Conservation (phyloP, 2,113 vertebrate genomes). For the Acrocephalus kingi region DNA sequence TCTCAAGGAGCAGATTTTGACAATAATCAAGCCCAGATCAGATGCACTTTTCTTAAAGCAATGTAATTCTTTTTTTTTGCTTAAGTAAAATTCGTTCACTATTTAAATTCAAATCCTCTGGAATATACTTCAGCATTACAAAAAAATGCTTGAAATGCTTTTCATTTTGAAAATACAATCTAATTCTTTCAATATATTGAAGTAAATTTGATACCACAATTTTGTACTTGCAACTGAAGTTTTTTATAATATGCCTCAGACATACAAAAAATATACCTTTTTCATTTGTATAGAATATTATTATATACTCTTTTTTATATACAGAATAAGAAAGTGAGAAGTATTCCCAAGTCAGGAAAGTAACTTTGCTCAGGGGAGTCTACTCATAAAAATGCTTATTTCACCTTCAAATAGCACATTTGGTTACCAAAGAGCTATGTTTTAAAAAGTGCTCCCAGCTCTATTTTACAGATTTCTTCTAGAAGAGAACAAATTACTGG, state of each 20-base stretch:
- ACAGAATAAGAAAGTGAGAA: background rate
- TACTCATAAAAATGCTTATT: background rate
- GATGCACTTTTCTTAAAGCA: background rate
- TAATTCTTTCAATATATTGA: background rate
- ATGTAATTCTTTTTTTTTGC: background rate
- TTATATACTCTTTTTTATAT: background rate
- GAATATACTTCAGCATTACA: background rate
- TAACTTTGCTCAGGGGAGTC: background rate
- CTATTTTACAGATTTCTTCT: background rate
- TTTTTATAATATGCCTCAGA: background rate
- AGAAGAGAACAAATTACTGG: background rate
- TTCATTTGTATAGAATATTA: background rate
- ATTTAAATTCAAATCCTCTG: background rate
- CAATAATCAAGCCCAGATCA: background rate
- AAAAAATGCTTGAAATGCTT: background rate
- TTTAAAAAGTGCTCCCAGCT: background rate
- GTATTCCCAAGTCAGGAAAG: background rate
- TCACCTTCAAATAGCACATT: background rate
- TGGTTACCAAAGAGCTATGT: background rate
- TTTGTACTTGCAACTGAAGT: background rate
- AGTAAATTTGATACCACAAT: background rate
- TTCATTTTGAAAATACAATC: background rate
- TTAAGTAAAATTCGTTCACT: background rate
- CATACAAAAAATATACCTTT: background rate
- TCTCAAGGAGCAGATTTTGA: background rate